Percentiles rank a stretch among this genome's conserved stretches.
Conservation (phyloP, 1,140 invertebrate genomes). For the Rhagoletis pomonella region DNA sequence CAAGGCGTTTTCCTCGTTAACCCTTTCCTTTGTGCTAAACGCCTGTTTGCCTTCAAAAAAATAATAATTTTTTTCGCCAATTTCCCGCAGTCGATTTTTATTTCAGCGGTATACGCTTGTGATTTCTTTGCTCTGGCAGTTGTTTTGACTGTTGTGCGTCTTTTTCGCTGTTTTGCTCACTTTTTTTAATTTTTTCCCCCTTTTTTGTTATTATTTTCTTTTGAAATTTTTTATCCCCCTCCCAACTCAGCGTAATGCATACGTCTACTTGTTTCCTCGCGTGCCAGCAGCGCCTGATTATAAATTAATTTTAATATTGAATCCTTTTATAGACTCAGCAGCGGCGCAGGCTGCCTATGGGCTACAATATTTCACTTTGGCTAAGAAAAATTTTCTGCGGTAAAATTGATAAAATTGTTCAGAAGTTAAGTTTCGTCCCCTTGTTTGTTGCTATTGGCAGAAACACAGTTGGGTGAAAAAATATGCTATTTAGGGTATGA, state of each 20-base stretch:
- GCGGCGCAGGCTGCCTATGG: constrained; percentile 8
- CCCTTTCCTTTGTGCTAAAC: neutral
- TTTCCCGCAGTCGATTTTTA: constrained; percentile 22
- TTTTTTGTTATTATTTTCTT: constrained; percentile 37
- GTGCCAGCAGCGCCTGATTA: constrained; percentile 48
- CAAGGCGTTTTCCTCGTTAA: neutral
- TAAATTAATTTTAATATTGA: constrained; percentile 53
- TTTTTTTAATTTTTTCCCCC: constrained; percentile 19
- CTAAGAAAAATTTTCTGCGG: neutral
- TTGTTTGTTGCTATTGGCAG: neutral
- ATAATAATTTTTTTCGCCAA: neutral
- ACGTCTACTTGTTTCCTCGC: neutral
- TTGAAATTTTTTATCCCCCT: constrained; percentile 1
- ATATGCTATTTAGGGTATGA: too few relatives aligned
- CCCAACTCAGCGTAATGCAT: constrained; percentile 31
- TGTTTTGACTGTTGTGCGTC: constrained; percentile 19
- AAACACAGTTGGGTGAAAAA: neutral
- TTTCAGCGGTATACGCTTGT: constrained; percentile 7
- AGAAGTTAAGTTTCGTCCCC: neutral
- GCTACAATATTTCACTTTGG: neutral
- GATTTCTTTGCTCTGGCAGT: neutral
- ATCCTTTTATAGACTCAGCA: constrained; percentile 47
- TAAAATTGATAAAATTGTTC: constrained; percentile 17
- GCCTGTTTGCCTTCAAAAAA: neutral
- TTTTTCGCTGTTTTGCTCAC: neutral